Conservation (phyloP, 2,797 vertebrate genomes). For the Heliangelus exortis region DNA sequence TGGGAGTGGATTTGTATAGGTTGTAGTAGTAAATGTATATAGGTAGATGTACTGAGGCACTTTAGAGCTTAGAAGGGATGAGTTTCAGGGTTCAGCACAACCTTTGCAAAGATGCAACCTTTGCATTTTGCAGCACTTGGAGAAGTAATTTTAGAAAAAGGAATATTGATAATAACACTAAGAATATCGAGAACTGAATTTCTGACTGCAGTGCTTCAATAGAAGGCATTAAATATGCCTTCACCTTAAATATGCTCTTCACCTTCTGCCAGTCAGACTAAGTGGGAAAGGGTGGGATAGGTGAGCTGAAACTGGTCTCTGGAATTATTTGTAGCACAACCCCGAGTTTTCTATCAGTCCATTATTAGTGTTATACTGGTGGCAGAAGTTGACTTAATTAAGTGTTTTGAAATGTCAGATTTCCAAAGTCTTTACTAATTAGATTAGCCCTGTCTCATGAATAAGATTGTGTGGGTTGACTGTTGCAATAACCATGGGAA, state of each 20-base stretch:
- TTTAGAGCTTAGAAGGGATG: background rate
- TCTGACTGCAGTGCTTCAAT: background rate
- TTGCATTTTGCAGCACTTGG: background rate
- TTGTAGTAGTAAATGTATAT: background rate
- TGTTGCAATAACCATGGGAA: background rate
- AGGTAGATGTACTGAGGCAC: background rate
- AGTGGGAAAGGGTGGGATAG: background rate
- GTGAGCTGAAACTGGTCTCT: background rate
- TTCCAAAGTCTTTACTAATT: background rate
- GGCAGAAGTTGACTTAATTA: background rate
- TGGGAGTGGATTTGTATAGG: background rate
- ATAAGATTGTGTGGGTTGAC: background rate
- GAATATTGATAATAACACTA: background rate
- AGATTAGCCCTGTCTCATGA: background rate
- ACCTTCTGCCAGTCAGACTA: rapidly evolving
- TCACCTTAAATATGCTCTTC: background rate
- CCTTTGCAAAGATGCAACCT: background rate
- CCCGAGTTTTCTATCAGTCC: background rate
- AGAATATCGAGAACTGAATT: background rate
- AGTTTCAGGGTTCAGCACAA: background rate
- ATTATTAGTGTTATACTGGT: background rate
- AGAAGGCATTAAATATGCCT: background rate
- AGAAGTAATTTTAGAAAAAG: background rate
- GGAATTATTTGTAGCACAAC: background rate
- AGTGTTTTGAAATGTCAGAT: background rate